Conservation (phyloP, 2,888 invertebrate genomes). For the Harmothoe impar region DNA sequence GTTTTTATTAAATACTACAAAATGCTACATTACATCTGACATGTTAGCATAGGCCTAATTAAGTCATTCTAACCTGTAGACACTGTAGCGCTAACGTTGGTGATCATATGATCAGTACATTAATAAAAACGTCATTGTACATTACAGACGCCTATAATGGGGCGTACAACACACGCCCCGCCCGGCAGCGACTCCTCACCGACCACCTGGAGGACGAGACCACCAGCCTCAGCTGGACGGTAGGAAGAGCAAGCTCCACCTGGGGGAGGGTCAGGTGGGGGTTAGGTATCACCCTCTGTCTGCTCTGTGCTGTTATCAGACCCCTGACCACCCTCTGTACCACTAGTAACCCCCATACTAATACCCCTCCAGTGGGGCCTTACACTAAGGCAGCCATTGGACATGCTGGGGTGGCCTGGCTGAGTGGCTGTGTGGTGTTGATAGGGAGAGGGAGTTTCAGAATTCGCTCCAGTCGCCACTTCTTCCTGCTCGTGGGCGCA, state of each 20-base stretch:
- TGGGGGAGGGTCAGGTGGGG: background rate
- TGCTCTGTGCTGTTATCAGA: background rate
- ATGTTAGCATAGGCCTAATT: too few relatives aligned
- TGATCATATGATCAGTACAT: too few relatives aligned
- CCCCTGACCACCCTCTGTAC: background rate
- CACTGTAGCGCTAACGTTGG: too few relatives aligned
- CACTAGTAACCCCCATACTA: background rate
- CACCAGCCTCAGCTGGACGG: background rate
- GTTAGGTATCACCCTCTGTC: background rate
- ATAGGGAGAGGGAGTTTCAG: background rate
- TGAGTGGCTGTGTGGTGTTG: background rate
- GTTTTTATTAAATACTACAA: too few relatives aligned
- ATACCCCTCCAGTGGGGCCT: background rate
- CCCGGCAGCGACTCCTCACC: background rate
- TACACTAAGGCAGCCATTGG: slow-evolving; percentile 22
- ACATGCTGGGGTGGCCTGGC: background rate
- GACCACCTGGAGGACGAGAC: background rate
- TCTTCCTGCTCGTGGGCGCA: slow-evolving; percentile 15
- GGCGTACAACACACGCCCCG: background rate
- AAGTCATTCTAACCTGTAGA: too few relatives aligned
- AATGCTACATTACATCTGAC: too few relatives aligned
- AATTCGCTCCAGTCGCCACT: background rate
- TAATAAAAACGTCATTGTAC: too few relatives aligned
- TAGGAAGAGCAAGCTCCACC: background rate
- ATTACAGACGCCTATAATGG: background rate